Conservation (phyloP, 2,797 vertebrate species). For the Pristis pectinata region DNA sequence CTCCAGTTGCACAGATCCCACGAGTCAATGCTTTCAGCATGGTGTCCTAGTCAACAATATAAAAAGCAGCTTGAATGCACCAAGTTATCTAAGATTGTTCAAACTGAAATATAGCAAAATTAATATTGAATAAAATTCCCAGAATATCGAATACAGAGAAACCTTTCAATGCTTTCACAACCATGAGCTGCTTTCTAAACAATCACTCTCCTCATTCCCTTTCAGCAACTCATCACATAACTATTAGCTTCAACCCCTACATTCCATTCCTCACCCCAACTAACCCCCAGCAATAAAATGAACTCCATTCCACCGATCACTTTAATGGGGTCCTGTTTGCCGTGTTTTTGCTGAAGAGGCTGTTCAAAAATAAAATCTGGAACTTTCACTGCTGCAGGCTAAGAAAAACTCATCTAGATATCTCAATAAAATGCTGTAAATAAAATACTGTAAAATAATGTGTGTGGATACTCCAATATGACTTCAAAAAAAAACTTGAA, state of each 20-base stretch:
- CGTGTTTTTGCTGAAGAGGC: neutral
- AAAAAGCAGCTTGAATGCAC: neutral
- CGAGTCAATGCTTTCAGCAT: neutral
- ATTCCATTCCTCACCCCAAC: no score
- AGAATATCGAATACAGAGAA: neutral
- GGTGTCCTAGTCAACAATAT: neutral
- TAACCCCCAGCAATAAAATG: neutral
- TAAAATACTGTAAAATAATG: neutral
- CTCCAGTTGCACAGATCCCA: neutral
- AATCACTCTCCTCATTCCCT: neutral
- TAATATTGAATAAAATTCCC: neutral
- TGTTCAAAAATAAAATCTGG: constrained; percentile 26
- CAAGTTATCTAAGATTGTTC: neutral
- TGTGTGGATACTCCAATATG: neutral
- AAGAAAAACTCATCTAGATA: neutral
- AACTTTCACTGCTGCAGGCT: neutral
- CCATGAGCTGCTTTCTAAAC: neutral
- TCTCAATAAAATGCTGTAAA: neutral
- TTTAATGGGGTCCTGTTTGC: neutral
- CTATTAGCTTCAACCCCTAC: neutral
- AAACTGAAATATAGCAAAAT: neutral
- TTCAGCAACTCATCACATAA: neutral
- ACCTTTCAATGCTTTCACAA: neutral
- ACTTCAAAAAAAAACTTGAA: neutral
- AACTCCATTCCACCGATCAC: neutral